These are phyloP conservation scores for Magallana gigas DNA, from an alignment of 1,140 invertebrate genomes.

Conservation along the genomic window DNA sequence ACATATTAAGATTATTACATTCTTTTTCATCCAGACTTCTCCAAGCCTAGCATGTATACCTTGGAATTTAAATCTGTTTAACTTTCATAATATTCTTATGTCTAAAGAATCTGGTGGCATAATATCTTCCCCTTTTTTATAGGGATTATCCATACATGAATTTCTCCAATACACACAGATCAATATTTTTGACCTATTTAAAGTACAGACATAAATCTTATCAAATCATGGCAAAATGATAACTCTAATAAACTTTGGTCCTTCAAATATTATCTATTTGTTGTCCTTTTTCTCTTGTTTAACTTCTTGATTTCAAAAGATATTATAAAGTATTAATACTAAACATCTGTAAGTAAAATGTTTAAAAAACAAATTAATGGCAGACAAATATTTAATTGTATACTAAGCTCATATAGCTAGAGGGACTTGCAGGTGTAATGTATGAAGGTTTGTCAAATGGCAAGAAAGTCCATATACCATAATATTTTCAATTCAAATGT, in stretches of 20 bases:
- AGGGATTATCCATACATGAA: neutral
- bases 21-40: constrained; percentile 5
- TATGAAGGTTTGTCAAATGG: too few species aligned
- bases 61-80: constrained; percentile 34
- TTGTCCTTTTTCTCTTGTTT: too few species aligned
- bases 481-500: too few species aligned
- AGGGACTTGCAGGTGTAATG: too few species aligned
- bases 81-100: constrained; percentile 35
- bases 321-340: too few species aligned
- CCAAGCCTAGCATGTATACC: neutral
- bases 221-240: neutral
- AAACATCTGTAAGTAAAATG: too few species aligned
- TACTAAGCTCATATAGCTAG: too few species aligned
- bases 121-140: constrained; percentile 22
- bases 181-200: neutral
- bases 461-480: too few species aligned
- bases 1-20: constrained; percentile 29
- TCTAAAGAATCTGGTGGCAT: neutral
- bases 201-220: neutral
- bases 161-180: neutral
- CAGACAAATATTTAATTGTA: too few species aligned
- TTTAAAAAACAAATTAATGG: too few species aligned
- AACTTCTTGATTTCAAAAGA: too few species aligned
- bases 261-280: too few species aligned
- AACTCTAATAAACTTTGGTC: neutral